phyloP scores from a whole-genome alignment of 23 tunicate genomes.

The Diplosoma virens region DNA sequence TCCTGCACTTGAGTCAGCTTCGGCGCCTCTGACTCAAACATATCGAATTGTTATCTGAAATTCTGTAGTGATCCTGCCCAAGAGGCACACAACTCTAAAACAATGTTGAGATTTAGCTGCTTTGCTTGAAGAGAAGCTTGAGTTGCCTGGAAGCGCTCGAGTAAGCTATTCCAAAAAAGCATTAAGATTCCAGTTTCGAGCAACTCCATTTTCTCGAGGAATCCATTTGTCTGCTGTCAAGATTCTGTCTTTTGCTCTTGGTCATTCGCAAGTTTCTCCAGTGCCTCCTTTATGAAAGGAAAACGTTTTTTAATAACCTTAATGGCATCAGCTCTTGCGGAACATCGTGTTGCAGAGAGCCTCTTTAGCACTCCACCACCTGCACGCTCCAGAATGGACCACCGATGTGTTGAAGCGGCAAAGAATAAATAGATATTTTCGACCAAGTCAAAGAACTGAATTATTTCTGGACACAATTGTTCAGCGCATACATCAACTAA shows the following conservation, averaged over 20 bases:
- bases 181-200: no score
- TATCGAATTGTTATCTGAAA: no score
- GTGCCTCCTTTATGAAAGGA: neutral
- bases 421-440: constrained; percentile 21
- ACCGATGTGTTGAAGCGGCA: constrained; percentile 23
- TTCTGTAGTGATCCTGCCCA: no score
- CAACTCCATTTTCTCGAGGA: no score
- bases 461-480: constrained; percentile 14
- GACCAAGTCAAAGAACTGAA: constrained; percentile 17
- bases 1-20: no score
- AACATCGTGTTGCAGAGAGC: constrained; percentile 21
- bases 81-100: no score
- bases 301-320: constrained; percentile 12
- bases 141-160: no score
- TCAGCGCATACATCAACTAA: constrained; percentile 25
- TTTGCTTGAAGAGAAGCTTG: no score
- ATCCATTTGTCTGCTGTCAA: constrained; percentile 23
- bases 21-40: no score
- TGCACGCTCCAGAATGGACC: constrained; percentile 15
- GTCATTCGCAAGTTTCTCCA: constrained; percentile 19
- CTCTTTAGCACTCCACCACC: constrained; percentile 25
- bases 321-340: constrained; percentile 19
- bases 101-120: no score
- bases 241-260: constrained; percentile 25
- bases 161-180: no score